These are phyloP conservation scores for Colletes gigas DNA, from an alignment of 1,140 invertebrate genomes.

Conservation along the genomic window DNA sequence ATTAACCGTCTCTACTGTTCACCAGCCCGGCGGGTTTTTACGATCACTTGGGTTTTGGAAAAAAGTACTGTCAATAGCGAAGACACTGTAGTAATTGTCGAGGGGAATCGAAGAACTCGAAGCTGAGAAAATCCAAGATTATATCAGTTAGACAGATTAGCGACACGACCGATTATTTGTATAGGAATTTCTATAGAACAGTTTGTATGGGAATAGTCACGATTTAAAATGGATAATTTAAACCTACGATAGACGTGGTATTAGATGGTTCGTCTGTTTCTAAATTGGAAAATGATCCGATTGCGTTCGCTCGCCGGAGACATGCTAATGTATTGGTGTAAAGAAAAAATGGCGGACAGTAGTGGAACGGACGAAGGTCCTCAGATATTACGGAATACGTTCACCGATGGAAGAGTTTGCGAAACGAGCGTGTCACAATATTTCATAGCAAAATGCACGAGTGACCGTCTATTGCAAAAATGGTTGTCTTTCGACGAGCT, in stretches of 20 bases:
- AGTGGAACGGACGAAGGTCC: slow-evolving; percentile 24
- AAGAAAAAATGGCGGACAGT: slow-evolving; percentile 1
- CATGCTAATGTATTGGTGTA: background rate
- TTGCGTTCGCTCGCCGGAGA: too few relatives aligned
- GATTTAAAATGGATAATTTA: too few relatives aligned
- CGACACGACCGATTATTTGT: too few relatives aligned
- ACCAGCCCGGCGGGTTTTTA: slow-evolving; percentile 55
- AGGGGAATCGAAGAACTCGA: too few relatives aligned
- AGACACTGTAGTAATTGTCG: too few relatives aligned
- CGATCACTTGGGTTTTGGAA: slow-evolving; percentile 18
- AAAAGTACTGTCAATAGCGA: background rate
- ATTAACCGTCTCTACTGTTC: slow-evolving; percentile 54
- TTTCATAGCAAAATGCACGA: slow-evolving; percentile 30
- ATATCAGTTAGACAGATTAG: too few relatives aligned
- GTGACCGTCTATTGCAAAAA: slow-evolving; percentile 32
- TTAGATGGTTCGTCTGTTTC: background rate
- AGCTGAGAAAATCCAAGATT: too few relatives aligned
- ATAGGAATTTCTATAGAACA: too few relatives aligned
- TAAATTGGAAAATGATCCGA: background rate
- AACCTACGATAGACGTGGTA: background rate
- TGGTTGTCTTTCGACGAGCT: slow-evolving; percentile 25
- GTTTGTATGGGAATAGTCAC: too few relatives aligned
- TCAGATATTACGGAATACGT: slow-evolving; percentile 19
- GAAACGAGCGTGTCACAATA: slow-evolving; percentile 42
- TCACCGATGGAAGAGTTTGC: slow-evolving; percentile 39